Base-by-base conservation (phyloP, 1,140 invertebrate genomes). In the Mylabris phalerata region DNA sequence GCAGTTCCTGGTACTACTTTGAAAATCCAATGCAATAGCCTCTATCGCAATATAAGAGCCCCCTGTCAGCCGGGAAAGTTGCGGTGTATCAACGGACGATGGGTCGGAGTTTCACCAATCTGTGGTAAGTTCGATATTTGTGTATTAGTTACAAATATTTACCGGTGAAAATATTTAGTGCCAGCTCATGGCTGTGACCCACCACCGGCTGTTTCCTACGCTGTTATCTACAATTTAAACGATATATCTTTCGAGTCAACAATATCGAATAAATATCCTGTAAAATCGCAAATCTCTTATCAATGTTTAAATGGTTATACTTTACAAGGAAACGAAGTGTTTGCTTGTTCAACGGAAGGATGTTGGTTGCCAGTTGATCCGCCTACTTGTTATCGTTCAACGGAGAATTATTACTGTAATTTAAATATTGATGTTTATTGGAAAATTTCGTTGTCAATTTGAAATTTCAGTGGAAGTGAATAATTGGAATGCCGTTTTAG, bases 301-400 rank as follows among this genome's bases (percentile, higher is more conserved):
- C 60, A 67, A 11, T 79, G 78, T 62, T 55, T 67, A 5, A 65
- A 72, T 3, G 77, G 75, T 4, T 78, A 75, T 63, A 65, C 67
- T n/a, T 60, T 79, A 27, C 57, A 70, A 11, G 77, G 77, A 6
- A 67, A 73, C 41, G 55, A 69, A 6, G 59, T 75, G 4, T 55
- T 77, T 38, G 71, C 69, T 10, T 80, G 78, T 63, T 64, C 70
- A 9, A 43, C 60, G 24, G 70, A 69, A 27, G 78, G 77, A 3
- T 78, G 77, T 58, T 80, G 78, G 78, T 61, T 66, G 27, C 77
- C 78, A 6, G 24, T n/a, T 11, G 60, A 65, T n/a, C 63, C 66
- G 24, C 70, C 70, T 6, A 61, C 51, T 9, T 72, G 70, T 47
- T 55, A 66, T 27, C 48, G 55, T 9, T 48, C 54, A 5, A 55